Evolutionary conservation across 2,113 vertebrate genomes (phyloP).

Genomic region (Bos javanicus): DNA sequence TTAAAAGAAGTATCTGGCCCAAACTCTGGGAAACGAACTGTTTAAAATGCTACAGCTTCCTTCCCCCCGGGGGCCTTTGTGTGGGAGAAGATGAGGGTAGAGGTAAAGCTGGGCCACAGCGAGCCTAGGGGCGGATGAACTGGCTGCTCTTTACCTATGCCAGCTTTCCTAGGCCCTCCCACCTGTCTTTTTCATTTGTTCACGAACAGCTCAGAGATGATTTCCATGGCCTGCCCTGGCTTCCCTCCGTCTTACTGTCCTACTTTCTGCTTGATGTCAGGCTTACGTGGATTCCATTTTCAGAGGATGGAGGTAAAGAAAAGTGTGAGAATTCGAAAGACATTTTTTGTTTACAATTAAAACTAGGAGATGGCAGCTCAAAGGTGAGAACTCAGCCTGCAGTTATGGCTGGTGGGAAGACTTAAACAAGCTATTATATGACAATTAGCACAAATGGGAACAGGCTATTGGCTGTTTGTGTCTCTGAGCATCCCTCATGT

Average conservation of each 20-base stretch:
- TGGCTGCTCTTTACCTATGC: neutral
- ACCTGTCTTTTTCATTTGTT: neutral
- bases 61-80: neutral
- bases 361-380: conserved; percentile 67
- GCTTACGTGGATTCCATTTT: conserved; percentile 5
- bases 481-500: neutral
- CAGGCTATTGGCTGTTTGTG: conserved; percentile 51
- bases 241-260: neutral
- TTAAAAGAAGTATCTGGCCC: conserved; percentile 29
- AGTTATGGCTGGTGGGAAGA: conserved; percentile 53
- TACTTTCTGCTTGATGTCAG: neutral
- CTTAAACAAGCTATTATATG: conserved; percentile 59
- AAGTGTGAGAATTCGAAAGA: conserved; percentile 54
- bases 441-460: conserved; percentile 67
- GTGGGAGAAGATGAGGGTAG: neutral
- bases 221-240: neutral
- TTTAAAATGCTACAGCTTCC: neutral
- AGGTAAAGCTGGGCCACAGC: neutral
- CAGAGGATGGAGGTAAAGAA: conserved; percentile 45
- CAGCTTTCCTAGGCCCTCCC: neutral
- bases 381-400: conserved; percentile 65
- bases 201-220: neutral
- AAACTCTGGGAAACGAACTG: neutral
- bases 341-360: conserved; percentile 68
- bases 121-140: neutral